Evolutionary conservation across 2,113 vertebrate genomes (phyloP).

Genomic region (Oostethus manadensis): DNA sequence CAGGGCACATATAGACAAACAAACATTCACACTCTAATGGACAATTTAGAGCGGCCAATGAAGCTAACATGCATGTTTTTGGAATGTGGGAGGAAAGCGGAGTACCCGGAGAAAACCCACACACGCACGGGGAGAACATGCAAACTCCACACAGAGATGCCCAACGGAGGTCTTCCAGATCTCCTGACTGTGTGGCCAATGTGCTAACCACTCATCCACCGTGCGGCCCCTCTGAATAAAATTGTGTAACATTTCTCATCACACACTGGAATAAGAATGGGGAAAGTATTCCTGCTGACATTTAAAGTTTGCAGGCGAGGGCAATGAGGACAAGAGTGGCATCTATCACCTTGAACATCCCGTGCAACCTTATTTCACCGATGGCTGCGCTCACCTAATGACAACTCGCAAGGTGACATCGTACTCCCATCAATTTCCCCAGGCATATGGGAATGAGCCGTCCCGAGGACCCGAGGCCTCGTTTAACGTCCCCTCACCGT

Average conservation of each 20-base stretch:
- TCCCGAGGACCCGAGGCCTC: slow-evolving; percentile 48
- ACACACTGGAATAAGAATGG: not conserved
- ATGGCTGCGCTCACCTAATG: slow-evolving; percentile 42
- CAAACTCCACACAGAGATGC: too few relatives aligned
- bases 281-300: not conserved
- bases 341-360: not conserved
- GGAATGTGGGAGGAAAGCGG: too few relatives aligned
- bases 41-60: too few relatives aligned
- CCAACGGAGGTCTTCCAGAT: too few relatives aligned
- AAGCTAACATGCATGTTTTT: too few relatives aligned
- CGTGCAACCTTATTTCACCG: slow-evolving; percentile 40
- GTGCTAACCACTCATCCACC: too few relatives aligned
- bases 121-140: too few relatives aligned
- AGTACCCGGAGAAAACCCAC: too few relatives aligned
- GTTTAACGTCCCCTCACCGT: slow-evolving; percentile 34
- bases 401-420: slow-evolving; percentile 68
- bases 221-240: too few relatives aligned
- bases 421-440: slow-evolving; percentile 52
- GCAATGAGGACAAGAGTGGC: slow-evolving; percentile 1
- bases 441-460: slow-evolving; percentile 25
- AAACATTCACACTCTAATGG: too few relatives aligned
- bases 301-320: slow-evolving; percentile 22
- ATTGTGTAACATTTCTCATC: not conserved
- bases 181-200: too few relatives aligned
- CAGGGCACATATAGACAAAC: too few relatives aligned